These are phyloP conservation scores for Bryconaethiops microstoma DNA, from an alignment of 2,797 vertebrate species.

Conservation along the genomic window DNA sequence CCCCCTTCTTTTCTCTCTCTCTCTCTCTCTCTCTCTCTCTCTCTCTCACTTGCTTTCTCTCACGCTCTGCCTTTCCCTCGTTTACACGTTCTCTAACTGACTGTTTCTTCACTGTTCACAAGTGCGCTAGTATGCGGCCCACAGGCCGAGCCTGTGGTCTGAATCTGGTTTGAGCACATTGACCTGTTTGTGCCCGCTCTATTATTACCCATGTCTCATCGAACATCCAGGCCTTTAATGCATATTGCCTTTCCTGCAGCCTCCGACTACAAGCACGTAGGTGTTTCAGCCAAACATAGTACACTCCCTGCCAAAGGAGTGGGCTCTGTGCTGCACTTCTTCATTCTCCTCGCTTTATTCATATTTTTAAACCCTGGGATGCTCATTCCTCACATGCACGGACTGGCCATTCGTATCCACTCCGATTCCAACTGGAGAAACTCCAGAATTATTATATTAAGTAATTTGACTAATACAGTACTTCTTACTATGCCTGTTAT, in stretches of 20 bases:
- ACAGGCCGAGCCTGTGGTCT: not conserved
- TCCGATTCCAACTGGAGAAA: not conserved
- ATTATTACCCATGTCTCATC: conserved; percentile 42
- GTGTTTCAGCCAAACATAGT: conserved; percentile 47
- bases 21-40: conserved; percentile 55
- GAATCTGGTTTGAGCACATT: conserved; percentile 52
- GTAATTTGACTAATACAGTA: not conserved
- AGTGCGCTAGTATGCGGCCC: not conserved
- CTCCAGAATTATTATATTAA: not conserved
- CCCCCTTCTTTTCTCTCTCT: conserved; percentile 21
- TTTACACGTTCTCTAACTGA: conserved; percentile 43
- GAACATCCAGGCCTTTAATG: conserved; percentile 34
- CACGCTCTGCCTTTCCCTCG: conserved; percentile 19
- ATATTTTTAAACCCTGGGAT: conserved; percentile 22
- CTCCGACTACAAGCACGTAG: conserved; percentile 31
- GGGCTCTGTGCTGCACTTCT: conserved; percentile 38
- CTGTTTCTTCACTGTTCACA: conserved; percentile 49
- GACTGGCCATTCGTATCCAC: not conserved
- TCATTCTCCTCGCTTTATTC: conserved; percentile 28
- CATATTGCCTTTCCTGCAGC: conserved; percentile 24
- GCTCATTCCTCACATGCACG: not conserved
- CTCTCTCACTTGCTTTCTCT: conserved; percentile 52
- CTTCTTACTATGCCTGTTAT: not conserved
- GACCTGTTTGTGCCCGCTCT: conserved; percentile 63
- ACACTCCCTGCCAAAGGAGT: conserved; percentile 37